Percentiles rank a stretch among this genome's conserved stretches.
Conservation (phyloP, 2,797 vertebrate genomes). For the Acestrorhynchus altus region DNA sequence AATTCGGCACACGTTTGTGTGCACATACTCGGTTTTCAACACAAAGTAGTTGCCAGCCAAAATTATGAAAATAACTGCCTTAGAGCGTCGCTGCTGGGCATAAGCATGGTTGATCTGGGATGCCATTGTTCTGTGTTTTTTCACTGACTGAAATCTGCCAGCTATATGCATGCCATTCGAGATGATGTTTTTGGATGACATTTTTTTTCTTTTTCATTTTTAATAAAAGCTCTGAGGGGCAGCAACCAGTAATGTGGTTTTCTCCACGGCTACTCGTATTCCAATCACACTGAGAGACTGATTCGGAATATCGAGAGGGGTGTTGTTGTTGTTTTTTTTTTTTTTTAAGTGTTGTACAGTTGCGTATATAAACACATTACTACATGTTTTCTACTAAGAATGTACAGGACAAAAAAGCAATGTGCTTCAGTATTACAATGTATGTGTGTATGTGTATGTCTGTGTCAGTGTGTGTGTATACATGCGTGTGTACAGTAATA, state of each 20-base stretch:
- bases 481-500: conserved; percentile 75
- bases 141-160: conserved; percentile 57
- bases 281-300: conserved; percentile 68
- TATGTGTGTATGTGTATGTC: conserved; percentile 74
- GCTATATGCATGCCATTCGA: conserved; percentile 61
- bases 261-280: conserved; percentile 75
- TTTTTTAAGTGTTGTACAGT: conserved; percentile 77
- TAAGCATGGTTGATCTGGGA: conserved; percentile 56
- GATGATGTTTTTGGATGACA: conserved; percentile 64
- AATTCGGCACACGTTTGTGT: conserved; percentile 29
- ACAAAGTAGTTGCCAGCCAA: conserved; percentile 62
- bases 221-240: conserved; percentile 58
- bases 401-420: conserved; percentile 74
- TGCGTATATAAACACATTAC: conserved; percentile 75
- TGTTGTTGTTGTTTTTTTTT: conserved; percentile 31
- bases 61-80: conserved; percentile 66
- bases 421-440: conserved; percentile 80
- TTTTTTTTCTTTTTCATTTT: conserved; percentile 43
- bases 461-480: conserved; percentile 77
- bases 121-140: conserved; percentile 58
- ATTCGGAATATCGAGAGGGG: conserved; percentile 68
- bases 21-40: conserved; percentile 52
- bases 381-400: conserved; percentile 81
- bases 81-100: conserved; percentile 59
- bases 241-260: conserved; percentile 63